Evolutionary conservation across 2,797 vertebrate genomes (phyloP).

Genomic region (Ficedula albicollis): DNA sequence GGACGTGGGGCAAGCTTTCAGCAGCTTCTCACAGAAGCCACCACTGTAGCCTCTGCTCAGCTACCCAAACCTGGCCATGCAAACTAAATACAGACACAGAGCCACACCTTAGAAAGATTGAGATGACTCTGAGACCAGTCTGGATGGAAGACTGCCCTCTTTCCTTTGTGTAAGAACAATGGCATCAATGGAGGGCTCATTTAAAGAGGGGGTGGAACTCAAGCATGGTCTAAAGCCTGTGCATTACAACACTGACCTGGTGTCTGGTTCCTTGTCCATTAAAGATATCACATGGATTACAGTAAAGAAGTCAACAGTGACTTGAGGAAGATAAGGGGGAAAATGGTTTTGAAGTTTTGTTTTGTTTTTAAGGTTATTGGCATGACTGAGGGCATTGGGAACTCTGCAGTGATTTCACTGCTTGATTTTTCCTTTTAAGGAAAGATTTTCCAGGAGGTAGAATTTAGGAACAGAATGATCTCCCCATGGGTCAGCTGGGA

Average conservation of each 20-base stretch:
- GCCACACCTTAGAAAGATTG: not conserved
- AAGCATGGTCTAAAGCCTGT: rapidly evolving
- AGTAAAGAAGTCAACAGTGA: not conserved
- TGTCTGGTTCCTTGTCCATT: not conserved
- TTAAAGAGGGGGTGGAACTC: not conserved
- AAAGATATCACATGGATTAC: not conserved
- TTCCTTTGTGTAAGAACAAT: not conserved
- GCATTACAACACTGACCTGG: not conserved
- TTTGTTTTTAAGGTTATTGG: not conserved
- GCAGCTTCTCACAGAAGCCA: not conserved
- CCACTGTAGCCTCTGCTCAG: not conserved
- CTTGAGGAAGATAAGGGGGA: not conserved
- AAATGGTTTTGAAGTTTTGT: not conserved
- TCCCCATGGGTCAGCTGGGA: not conserved
- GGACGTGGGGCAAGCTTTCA: not conserved
- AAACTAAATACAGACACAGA: not conserved
- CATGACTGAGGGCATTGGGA: not conserved
- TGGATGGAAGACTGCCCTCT: not conserved
- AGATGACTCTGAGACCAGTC: not conserved
- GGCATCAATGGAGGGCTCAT: not conserved
- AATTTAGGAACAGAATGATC: slow-evolving; percentile 41
- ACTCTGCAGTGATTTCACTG: not conserved
- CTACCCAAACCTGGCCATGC: not conserved
- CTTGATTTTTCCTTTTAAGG: not conserved
- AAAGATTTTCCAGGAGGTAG: not conserved